phyloP scores from a whole-genome alignment of 2,888 invertebrate species.

The Drosophila formosana region DNA sequence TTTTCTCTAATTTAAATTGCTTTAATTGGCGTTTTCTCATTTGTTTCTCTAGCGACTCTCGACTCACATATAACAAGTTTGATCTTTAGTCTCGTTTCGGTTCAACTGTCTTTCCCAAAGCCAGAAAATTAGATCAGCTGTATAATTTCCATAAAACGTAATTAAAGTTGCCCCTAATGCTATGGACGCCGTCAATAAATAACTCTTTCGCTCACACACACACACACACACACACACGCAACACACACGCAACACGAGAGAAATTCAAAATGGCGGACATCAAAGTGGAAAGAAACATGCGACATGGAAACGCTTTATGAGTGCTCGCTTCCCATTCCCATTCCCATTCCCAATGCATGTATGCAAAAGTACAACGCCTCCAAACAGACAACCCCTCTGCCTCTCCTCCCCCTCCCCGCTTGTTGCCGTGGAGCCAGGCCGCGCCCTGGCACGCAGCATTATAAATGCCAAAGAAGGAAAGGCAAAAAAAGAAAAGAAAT shows the following conservation, averaged over 20 bases:
- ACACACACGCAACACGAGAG: constrained; percentile 8
- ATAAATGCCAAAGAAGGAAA: constrained; percentile 63
- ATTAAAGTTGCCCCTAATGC: constrained; percentile 51
- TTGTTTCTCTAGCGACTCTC: neutral
- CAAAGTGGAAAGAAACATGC: constrained; percentile 65
- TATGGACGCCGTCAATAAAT: constrained; percentile 47
- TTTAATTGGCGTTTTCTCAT: neutral
- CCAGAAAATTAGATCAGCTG: constrained; percentile 47
- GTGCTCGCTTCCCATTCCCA: constrained; percentile 7
- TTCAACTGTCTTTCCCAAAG: constrained; percentile 1
- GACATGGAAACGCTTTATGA: constrained; percentile 72
- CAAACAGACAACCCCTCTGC: constrained; percentile 9
- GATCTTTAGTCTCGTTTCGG: neutral
- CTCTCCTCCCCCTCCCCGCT: neutral
- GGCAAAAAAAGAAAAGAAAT: constrained; percentile 45
- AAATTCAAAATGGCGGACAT: constrained; percentile 75
- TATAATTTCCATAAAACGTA: constrained; percentile 49
- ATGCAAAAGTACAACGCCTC: constrained; percentile 60
- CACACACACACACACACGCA: constrained; percentile 15
- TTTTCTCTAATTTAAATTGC: neutral
- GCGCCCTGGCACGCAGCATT: constrained; percentile 72
- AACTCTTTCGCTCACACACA: constrained; percentile 46
- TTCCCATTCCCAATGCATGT: constrained; percentile 22
- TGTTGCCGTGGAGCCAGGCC: constrained; percentile 36
- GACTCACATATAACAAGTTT: constrained; percentile 8